These are phyloP conservation scores for Phataginus tetradactyla DNA, from an alignment of 2,797 vertebrate species.

Conservation along the genomic window DNA sequence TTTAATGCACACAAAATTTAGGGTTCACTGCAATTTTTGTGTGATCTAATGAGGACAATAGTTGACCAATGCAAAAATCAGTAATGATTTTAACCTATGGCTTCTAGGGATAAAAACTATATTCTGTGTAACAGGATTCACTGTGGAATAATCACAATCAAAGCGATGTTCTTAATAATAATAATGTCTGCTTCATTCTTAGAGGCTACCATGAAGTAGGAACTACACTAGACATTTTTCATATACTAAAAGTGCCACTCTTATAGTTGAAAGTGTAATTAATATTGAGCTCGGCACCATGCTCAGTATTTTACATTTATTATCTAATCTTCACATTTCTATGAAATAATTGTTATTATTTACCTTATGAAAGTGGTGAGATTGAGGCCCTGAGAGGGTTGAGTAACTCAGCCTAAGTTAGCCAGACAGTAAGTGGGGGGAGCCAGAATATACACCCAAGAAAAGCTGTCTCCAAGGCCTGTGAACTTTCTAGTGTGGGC, in stretches of 20 bases:
- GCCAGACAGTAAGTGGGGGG: neutral
- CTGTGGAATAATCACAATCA: neutral
- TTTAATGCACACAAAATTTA: neutral
- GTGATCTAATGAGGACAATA: neutral
- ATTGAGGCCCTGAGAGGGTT: neutral
- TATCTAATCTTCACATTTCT: neutral
- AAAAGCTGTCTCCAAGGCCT: neutral
- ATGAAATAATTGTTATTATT: neutral
- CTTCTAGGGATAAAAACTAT: neutral
- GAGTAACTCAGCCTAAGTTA: neutral
- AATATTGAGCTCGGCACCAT: neutral
- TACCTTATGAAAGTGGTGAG: neutral
- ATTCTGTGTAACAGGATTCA: neutral
- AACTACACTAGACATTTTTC: neutral
- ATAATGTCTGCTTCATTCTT: neutral
- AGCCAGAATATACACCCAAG: neutral
- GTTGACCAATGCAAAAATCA: neutral
- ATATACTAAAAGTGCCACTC: neutral
- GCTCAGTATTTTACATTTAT: neutral
- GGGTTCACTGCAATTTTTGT: neutral
- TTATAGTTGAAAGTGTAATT: neutral
- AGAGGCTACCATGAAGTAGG: neutral
- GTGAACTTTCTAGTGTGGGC: neutral
- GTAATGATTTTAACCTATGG: constrained; percentile 5
- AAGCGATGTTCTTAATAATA: neutral